phyloP scores from a whole-genome alignment of 2,797 vertebrate species.

The Erethizon dorsatum region DNA sequence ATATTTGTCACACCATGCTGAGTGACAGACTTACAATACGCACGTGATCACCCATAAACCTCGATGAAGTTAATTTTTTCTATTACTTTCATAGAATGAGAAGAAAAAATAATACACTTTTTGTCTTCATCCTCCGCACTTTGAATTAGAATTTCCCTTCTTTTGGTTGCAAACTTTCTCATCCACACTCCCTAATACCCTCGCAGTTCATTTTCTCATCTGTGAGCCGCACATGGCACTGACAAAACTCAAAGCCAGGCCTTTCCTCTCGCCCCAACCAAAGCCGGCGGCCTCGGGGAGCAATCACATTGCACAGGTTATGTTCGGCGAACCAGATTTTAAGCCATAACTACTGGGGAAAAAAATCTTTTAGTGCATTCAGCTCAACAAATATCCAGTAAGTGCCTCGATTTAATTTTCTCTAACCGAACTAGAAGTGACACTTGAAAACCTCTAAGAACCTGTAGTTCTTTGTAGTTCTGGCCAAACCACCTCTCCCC shows the following conservation, averaged over 20 bases:
- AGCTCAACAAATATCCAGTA: slow-evolving; percentile 23
- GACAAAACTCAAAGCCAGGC: not conserved
- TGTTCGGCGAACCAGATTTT: slow-evolving; percentile 14
- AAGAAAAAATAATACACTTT: not conserved
- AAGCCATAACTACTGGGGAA: not conserved
- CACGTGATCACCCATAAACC: not conserved
- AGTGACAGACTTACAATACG: not conserved
- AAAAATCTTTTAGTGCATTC: not conserved
- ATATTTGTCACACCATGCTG: not conserved
- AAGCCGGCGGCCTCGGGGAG: not conserved
- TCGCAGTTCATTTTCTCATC: not conserved
- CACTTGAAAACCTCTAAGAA: slow-evolving; percentile 26
- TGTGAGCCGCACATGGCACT: not conserved
- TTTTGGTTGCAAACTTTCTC: not conserved
- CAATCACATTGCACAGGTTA: not conserved
- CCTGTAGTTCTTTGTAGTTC: not conserved
- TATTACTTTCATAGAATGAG: not conserved
- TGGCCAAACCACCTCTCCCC: slow-evolving; percentile 5
- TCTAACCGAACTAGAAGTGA: slow-evolving; percentile 14
- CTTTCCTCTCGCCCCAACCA: not conserved
- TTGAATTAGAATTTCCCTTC: slow-evolving; percentile 30
- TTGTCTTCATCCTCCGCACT: not conserved
- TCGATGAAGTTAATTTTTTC: not conserved
- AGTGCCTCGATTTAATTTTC: slow-evolving; percentile 52
- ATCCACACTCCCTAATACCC: not conserved